Base-by-base conservation (phyloP, 2,113 vertebrate genomes). In the Bothrops jararaca region DNA sequence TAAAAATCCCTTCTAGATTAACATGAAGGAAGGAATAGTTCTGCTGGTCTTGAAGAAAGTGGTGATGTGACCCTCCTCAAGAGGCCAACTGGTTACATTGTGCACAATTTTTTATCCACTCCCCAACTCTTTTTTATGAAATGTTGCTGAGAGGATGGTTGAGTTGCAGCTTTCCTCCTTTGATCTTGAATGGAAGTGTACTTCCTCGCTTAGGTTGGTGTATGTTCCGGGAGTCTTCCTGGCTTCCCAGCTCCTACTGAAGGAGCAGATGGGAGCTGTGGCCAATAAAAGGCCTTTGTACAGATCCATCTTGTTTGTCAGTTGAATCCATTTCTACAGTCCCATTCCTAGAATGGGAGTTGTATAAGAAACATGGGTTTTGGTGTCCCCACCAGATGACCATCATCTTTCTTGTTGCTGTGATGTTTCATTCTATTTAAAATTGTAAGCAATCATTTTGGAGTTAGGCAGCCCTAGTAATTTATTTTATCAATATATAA, bases 1-100 rank as follows among this genome's bases (percentile, higher is more conserved):
- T 86, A 92, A 91, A 93, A 91, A 89, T 34, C 6, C 91, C 39
- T 88, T 92, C 60, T 64, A 93, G 45, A 93, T 86, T 88, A 93
- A 80, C 20, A 42, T 9, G 34, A 80, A 80, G 2, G 18, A 80
- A 39, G 7, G 18, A 18, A 80, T 80, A 39, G 34, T 80, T 80
- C 34, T 39, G 74, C 15, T 80, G 74, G 34, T 80, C 74, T 39
- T 39, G 6, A 80, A 80, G 74, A n/a, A 80, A 39, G 3, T 42
- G 7, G 7, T 80, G 74, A 42, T 80, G 18, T 42, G 74, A 80
- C 6, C 34, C 34, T 80, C 34, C 74, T 42, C 34, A 80, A 80
- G 34, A 80, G 34, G 7, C 34, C 7, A 42, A 74, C n/a, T 50
- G 48, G 48, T 34, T 18, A 34, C n/a, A 74, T 22, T 42, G 5